Conservation (phyloP, 2,888 invertebrate genomes). For the Apodemia mormo region DNA sequence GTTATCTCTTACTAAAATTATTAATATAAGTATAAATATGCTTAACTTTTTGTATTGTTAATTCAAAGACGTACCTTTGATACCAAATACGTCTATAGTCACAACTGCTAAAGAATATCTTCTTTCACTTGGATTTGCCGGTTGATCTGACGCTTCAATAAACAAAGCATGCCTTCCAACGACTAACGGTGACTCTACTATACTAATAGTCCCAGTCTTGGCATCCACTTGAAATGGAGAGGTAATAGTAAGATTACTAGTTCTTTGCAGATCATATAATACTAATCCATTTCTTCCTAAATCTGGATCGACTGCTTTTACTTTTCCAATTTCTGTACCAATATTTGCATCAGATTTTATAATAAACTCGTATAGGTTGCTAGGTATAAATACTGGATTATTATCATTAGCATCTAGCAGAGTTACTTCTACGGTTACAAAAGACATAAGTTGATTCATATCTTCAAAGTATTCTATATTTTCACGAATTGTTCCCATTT, state of each 20-base stretch:
- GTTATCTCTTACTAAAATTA: too few species aligned
- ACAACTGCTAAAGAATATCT: constrained; percentile 92
- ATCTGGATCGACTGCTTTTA: constrained; percentile 92
- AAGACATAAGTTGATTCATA: constrained; percentile 67
- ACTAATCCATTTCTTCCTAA: constrained; percentile 87
- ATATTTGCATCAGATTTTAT: constrained; percentile 85
- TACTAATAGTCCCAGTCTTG: constrained; percentile 85
- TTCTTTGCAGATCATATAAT: constrained; percentile 86
- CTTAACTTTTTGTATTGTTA: too few species aligned
- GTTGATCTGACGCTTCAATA: constrained; percentile 92
- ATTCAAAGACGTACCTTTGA: constrained; percentile 57
- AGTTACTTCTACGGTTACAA: constrained; percentile 90
- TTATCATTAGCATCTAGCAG: constrained; percentile 95
- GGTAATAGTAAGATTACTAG: constrained; percentile 83
- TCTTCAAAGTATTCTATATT: constrained; percentile 71
- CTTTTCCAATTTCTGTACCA: constrained; percentile 88
- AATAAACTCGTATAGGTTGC: constrained; percentile 90
- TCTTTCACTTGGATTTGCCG: constrained; percentile 91
- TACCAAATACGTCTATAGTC: constrained; percentile 87
- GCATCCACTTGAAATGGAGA: constrained; percentile 88
- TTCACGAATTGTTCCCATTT: constrained; percentile 62
- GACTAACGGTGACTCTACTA: constrained; percentile 84
- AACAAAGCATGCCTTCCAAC: constrained; percentile 90
- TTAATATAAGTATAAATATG: too few species aligned
- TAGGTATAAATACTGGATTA: constrained; percentile 92